Conservation (phyloP, 2,888 invertebrate genomes). For the Cheilosia scutellata region DNA sequence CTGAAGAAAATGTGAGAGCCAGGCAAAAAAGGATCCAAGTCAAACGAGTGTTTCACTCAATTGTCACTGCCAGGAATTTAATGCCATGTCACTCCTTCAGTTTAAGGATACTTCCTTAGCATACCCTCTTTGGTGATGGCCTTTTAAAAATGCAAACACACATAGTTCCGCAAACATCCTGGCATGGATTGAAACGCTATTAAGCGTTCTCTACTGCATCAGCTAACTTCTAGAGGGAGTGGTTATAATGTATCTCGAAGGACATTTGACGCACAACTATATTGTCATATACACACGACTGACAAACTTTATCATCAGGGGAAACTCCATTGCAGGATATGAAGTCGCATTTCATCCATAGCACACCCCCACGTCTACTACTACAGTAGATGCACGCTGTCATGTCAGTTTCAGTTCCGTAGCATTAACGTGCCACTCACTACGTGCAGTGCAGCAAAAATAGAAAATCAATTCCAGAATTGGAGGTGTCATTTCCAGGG, state of each 20-base stretch:
- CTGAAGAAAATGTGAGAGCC: not conserved
- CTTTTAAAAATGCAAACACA: slow-evolving; percentile 62
- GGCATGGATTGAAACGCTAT: slow-evolving; percentile 40
- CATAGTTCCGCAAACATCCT: not conserved
- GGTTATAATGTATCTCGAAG: slow-evolving; percentile 47
- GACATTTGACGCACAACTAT: slow-evolving; percentile 52
- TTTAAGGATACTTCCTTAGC: slow-evolving; percentile 40
- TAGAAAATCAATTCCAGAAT: slow-evolving; percentile 71
- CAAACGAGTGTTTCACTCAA: slow-evolving; percentile 59
- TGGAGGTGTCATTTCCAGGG: slow-evolving; percentile 69
- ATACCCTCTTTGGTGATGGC: slow-evolving; percentile 45
- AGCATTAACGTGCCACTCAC: slow-evolving; percentile 33
- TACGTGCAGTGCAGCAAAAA: slow-evolving; percentile 37
- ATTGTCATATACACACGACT: slow-evolving; percentile 47
- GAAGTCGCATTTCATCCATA: slow-evolving; percentile 19
- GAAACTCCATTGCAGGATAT: slow-evolving; percentile 47
- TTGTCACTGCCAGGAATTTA: slow-evolving; percentile 48
- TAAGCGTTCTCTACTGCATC: slow-evolving; percentile 30
- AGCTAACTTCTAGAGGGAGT: slow-evolving; percentile 4
- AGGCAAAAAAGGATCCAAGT: slow-evolving; percentile 51
- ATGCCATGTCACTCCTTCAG: slow-evolving; percentile 29
- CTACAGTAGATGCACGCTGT: slow-evolving; percentile 11
- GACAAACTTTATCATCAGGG: slow-evolving; percentile 44
- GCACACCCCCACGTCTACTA: slow-evolving; percentile 11
- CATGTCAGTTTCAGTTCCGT: slow-evolving; percentile 7